phyloP scores from a whole-genome alignment of 2,113 vertebrate genomes.

The Anarrhichthys ocellatus region DNA sequence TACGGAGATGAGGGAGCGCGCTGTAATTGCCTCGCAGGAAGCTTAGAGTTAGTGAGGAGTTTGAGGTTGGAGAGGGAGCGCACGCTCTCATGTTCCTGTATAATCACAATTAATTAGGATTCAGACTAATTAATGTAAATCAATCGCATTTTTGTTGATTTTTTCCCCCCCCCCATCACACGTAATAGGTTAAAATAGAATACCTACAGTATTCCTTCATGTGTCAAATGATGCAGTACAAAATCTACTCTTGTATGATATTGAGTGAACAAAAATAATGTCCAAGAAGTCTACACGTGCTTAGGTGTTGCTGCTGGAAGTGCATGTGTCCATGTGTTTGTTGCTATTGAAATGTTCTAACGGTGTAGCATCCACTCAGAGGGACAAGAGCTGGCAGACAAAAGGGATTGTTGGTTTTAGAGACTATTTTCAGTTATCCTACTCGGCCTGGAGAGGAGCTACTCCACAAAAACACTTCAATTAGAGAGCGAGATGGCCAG shows the following conservation, averaged over 20 bases:
- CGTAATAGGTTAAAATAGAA: neutral
- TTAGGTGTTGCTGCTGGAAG: slow-evolving; percentile 14
- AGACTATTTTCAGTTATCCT: slow-evolving; percentile 94
- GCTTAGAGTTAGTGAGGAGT: slow-evolving; percentile 44
- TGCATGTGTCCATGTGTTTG: slow-evolving; percentile 28
- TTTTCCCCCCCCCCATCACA: neutral
- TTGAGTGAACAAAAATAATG: slow-evolving; percentile 12
- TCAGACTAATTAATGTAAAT: slow-evolving; percentile 53
- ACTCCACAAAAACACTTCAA: slow-evolving; percentile 99
- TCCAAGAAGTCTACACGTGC: neutral
- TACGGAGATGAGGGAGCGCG: slow-evolving; percentile 40
- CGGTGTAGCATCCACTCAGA: slow-evolving; percentile 73
- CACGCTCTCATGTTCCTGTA: slow-evolving; percentile 15
- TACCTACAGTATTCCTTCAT: slow-evolving; percentile 1
- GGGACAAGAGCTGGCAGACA: slow-evolving; percentile 75
- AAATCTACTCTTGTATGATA: slow-evolving; percentile 28
- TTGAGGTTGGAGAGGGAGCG: slow-evolving; percentile 35
- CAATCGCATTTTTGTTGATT: slow-evolving; percentile 6
- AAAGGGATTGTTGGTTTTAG: slow-evolving; percentile 86
- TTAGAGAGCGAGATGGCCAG: slow-evolving; percentile 82
- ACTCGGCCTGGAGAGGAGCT: slow-evolving; percentile 90
- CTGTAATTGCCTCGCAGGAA: slow-evolving; percentile 69
- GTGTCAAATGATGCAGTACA: neutral
- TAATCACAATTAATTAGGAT: slow-evolving; percentile 60
- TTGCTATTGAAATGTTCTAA: slow-evolving; percentile 69